Evolutionary conservation across 2,113 vertebrate species (phyloP).

Genomic region (Ceratotherium simum): DNA sequence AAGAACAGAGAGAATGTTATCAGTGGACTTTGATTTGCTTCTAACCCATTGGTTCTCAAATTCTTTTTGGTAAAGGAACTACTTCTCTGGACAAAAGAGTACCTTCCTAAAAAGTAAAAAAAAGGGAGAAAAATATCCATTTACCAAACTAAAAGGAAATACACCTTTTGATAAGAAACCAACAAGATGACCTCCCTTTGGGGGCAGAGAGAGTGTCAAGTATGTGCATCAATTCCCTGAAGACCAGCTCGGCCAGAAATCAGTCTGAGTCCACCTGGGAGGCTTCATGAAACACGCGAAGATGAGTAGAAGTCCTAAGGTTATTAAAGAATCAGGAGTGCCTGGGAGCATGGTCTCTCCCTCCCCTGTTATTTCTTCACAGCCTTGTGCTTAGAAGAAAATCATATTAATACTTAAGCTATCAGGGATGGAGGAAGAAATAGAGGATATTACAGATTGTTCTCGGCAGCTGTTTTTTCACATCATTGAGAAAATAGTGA

Average conservation of each 20-base stretch:
- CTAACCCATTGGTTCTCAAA: not conserved
- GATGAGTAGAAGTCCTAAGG: not conserved
- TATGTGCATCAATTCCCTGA: not conserved
- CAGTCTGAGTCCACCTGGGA: not conserved
- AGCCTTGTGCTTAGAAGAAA: not conserved
- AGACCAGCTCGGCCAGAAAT: not conserved
- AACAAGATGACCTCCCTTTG: not conserved
- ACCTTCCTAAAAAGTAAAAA: not conserved
- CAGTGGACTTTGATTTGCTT: not conserved
- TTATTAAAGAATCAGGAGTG: not conserved
- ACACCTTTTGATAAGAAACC: not conserved
- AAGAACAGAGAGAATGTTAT: not conserved
- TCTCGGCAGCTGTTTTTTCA: not conserved
- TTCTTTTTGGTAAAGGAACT: not conserved
- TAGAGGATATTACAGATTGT: not conserved
- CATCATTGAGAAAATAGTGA: not conserved
- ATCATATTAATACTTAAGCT: not conserved
- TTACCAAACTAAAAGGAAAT: not conserved
- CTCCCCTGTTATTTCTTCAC: not conserved
- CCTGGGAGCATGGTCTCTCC: not conserved
- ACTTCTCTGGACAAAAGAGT: not conserved
- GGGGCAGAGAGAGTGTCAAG: not conserved
- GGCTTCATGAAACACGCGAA: not conserved
- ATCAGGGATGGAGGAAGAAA: not conserved
- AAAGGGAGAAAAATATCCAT: not conserved